phyloP scores from a whole-genome alignment of 2,113 vertebrate species.

The Pedetes capensis region DNA sequence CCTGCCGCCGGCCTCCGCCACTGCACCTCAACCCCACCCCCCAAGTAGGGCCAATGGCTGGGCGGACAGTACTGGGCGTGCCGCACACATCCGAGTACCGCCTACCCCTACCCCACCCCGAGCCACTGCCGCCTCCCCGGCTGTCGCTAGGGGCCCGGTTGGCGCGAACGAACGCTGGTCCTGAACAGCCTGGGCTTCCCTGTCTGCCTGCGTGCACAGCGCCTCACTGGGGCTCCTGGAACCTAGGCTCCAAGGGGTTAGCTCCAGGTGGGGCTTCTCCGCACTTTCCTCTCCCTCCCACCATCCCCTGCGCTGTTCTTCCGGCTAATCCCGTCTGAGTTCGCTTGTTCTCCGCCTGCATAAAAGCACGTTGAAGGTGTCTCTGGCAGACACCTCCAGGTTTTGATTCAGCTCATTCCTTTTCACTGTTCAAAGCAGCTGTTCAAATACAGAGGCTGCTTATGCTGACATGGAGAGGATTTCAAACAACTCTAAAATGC shows the following conservation, averaged over 20 bases:
- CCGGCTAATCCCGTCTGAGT: conserved; percentile 71
- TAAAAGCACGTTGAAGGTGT: conserved; percentile 82
- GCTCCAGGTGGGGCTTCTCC: neutral
- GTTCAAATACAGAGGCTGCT: conserved; percentile 85
- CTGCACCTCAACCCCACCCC: neutral
- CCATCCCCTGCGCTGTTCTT: conserved; percentile 61
- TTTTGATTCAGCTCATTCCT: conserved; percentile 85
- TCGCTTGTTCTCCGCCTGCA: conserved; percentile 68
- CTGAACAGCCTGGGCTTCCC: conserved; percentile 46
- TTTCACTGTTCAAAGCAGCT: conserved; percentile 87
- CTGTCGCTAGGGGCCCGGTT: conserved; percentile 52
- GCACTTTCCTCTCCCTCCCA: neutral
- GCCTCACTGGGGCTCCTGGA: neutral
- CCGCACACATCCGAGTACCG: conserved; percentile 70
- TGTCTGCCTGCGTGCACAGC: neutral
- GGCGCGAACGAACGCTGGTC: conserved; percentile 72
- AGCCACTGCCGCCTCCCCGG: neutral
- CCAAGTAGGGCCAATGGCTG: neutral
- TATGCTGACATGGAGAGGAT: conserved; percentile 84
- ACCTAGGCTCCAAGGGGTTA: neutral
- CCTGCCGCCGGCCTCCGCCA: neutral
- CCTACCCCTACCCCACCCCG: conserved; percentile 4
- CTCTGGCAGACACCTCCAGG: conserved; percentile 81
- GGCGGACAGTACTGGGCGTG: no score
- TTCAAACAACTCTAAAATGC: conserved; percentile 86